Conservation (phyloP, 2,888 invertebrate genomes). For the Amblyjoppa fuscipennis region DNA sequence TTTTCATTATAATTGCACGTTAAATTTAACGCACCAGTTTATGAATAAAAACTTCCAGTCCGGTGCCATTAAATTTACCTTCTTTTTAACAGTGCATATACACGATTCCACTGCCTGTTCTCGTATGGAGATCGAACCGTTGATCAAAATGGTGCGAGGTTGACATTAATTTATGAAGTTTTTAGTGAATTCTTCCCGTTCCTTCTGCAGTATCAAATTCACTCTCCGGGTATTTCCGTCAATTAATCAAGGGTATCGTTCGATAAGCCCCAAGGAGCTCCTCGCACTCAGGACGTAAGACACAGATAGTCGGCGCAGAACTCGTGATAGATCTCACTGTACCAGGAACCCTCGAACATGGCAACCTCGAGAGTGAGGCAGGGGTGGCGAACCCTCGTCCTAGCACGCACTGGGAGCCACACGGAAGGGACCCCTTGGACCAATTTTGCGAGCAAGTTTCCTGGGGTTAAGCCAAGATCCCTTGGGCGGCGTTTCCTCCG, state of each 20-base stretch:
- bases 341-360: constrained; percentile 4
- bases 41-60: no score
- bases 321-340: background rate
- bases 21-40: no score
- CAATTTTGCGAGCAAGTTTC: constrained; percentile 36
- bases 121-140: background rate
- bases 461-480: constrained; percentile 26
- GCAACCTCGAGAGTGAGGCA: constrained; percentile 19
- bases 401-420: constrained; percentile 1
- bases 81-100: background rate
- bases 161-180: background rate
- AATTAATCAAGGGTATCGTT: background rate
- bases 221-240: background rate
- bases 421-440: constrained; percentile 21
- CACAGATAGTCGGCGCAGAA: background rate
- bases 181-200: background rate
- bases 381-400: constrained; percentile 36
- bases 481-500: constrained; percentile 39
- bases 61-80: no score
- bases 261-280: background rate
- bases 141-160: background rate
- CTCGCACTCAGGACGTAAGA: background rate
- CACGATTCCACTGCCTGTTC: background rate
- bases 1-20: no score
- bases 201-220: background rate